A percentile compares a stretch with the other conserved stretches of the same genome.
These are phyloP conservation scores for Propsilocerus akamusi DNA, from an alignment of 1,140 invertebrate genomes.

Conservation along the genomic window DNA sequence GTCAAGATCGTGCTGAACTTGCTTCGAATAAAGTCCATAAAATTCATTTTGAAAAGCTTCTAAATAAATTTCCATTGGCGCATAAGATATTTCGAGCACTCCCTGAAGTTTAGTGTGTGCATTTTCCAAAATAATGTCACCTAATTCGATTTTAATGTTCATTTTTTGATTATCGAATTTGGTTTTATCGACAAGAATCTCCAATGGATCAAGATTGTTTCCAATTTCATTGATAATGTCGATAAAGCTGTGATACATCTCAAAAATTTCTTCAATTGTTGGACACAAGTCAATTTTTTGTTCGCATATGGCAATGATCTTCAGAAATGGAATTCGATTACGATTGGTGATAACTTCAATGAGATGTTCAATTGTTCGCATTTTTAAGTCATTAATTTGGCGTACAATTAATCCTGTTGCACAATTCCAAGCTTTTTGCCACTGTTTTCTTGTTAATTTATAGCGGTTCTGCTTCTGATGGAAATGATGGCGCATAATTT, in stretches of 20 bases:
- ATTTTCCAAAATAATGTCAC: slow-evolving; percentile 14
- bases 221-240: slow-evolving; percentile 24
- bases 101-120: slow-evolving; percentile 16
- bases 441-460: slow-evolving; percentile 12
- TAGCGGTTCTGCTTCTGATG: slow-evolving; percentile 13
- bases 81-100: slow-evolving; percentile 18
- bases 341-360: slow-evolving; percentile 24
- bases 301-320: slow-evolving; percentile 25
- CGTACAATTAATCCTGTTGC: slow-evolving; percentile 27
- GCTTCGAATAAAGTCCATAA: slow-evolving; percentile 18
- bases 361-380: slow-evolving; percentile 30
- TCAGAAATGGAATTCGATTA: slow-evolving; percentile 27
- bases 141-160: slow-evolving; percentile 15
- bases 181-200: slow-evolving; percentile 22
- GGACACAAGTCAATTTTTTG: slow-evolving; percentile 22
- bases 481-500: slow-evolving; percentile 18
- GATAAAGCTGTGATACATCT: slow-evolving; percentile 20
- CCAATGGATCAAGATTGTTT: slow-evolving; percentile 24
- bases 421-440: slow-evolving; percentile 17
- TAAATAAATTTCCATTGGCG: slow-evolving; percentile 22
- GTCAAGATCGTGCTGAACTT: slow-evolving; percentile 15
- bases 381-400: slow-evolving; percentile 29
- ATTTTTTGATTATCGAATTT: slow-evolving; percentile 7
- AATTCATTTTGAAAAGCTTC: slow-evolving; percentile 18
- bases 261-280: slow-evolving; percentile 18